Evolutionary conservation across 2,888 invertebrate genomes (phyloP), one percentile per base, ranked within the genome.

Genomic region (Drosophila austrosaltans): DNA sequence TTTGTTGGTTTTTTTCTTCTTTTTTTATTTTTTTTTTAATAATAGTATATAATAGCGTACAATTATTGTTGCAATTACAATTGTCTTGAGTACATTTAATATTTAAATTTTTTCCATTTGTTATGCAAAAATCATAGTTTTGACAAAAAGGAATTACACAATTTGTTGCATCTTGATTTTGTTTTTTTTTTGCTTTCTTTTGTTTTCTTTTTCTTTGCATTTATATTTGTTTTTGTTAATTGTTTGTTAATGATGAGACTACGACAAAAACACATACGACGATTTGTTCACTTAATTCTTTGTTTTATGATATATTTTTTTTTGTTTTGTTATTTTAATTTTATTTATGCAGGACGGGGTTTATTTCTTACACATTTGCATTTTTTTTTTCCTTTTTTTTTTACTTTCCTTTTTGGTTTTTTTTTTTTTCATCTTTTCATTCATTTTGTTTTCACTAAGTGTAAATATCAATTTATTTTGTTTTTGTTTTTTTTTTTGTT

Each of bases 51-150:
- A 48, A 80, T 91, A 91, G 91, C 91, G 91, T 91, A 90, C 91
- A 91, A 91, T 91, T 91, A 91, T 91, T 91, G 90, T 91, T 91
- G 91, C 91, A 91, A 91, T 91, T 91, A 91, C 91, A 91, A 91
- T 91, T 91, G 90, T 91, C 91, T 90, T 89, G 91, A 91, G 90
- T 91, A 91, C 91, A 91, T 91, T 90, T 85, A 91, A 89, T 79
- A 88, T 87, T 87, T 81, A 82, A 82, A 78, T 77, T 76, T 75
- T 78, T 78, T 63, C 71, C 83, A 75, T 78, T 76, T 56, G 60
- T 56, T 82, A 82, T 82, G 83, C 85, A 87, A 80, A 87, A 82
- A 82, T 75, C 75, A 86, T 85, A 87, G 82, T 85, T 87, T 69
- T 75, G 79, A 77, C 80, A 82, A 90, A 82, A 81, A 78, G 76